Evolutionary conservation across 2,888 invertebrate genomes (phyloP).

Genomic region (Periphyllus acericola): DNA sequence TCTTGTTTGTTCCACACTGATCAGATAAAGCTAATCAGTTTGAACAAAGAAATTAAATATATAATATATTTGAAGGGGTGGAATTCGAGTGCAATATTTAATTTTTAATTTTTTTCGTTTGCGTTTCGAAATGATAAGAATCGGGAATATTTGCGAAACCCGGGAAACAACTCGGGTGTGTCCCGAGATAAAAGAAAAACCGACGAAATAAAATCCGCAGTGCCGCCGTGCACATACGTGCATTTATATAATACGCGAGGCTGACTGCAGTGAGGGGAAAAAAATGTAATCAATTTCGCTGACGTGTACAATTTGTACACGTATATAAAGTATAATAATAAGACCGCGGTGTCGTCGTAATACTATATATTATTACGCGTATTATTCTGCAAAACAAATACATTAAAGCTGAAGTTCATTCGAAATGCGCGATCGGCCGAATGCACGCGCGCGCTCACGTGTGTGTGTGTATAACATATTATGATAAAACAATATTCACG

Average conservation of each 20-base stretch:
- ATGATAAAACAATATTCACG: background rate
- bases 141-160: background rate
- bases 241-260: no score
- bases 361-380: no score
- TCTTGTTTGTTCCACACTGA: background rate
- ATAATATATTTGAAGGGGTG: background rate
- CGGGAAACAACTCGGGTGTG: background rate
- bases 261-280: no score
- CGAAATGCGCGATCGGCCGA: background rate
- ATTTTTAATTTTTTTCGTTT: background rate
- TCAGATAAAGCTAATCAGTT: no score
- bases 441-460: no score
- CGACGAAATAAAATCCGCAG: background rate
- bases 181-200: background rate
- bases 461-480: background rate
- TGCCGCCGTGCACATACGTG: no score
- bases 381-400: no score
- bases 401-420: no score
- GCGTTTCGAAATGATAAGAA: background rate
- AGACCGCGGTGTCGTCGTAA: no score
- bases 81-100: background rate
- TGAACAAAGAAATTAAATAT: background rate
- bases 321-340: no score
- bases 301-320: no score
- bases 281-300: no score